Conservation (phyloP, 2,888 invertebrate genomes). For the Watsonalla cultraria region DNA sequence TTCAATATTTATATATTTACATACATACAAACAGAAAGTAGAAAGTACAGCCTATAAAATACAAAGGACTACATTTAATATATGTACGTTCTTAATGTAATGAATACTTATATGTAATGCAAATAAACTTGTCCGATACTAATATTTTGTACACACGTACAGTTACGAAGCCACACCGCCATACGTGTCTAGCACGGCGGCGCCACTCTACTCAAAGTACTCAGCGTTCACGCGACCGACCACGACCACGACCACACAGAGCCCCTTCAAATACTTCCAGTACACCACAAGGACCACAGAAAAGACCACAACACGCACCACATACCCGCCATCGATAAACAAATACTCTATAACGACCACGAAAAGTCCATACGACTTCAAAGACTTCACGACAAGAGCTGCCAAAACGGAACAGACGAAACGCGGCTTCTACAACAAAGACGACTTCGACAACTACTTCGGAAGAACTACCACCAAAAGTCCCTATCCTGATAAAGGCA, state of each 20-base stretch:
- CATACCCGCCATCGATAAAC: conserved; percentile 49
- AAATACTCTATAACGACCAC: conserved; percentile 73
- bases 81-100: neutral
- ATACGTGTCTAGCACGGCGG: conserved; percentile 59
- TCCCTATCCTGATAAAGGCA: conserved; percentile 58
- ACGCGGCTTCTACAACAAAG: conserved; percentile 59
- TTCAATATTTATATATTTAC: no score
- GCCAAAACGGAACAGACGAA: conserved; percentile 44
- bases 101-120: conserved; percentile 15
- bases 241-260: conserved; percentile 39
- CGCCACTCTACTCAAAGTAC: conserved; percentile 36
- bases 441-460: conserved; percentile 56
- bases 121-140: conserved; percentile 37
- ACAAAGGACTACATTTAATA: no score
- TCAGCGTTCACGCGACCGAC: conserved; percentile 27
- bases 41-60: no score
- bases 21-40: no score
- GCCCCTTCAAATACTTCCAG: conserved; percentile 44
- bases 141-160: conserved; percentile 53
- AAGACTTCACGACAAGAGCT: conserved; percentile 63
- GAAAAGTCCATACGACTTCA: conserved; percentile 77
- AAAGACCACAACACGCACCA: conserved; percentile 26
- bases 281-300: conserved; percentile 37
- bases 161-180: conserved; percentile 72
- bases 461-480: conserved; percentile 76